Conservation (phyloP, 2,888 invertebrate species). For the Pterostichus madidus region DNA sequence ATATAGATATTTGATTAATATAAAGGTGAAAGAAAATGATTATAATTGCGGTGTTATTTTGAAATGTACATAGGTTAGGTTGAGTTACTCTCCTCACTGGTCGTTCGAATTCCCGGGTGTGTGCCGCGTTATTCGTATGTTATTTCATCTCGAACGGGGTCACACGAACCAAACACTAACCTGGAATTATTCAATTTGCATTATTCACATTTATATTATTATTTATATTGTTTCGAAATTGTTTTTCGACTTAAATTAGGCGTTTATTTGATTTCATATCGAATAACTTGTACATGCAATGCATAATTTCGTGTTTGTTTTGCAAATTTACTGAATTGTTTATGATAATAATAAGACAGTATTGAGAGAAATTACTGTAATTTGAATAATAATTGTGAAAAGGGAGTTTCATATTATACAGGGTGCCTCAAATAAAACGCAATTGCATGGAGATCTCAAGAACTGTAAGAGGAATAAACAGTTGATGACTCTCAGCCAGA, state of each 20-base stretch:
- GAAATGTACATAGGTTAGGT: constrained; percentile 59
- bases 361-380: too few species aligned
- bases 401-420: too few species aligned
- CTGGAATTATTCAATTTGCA: constrained; percentile 27
- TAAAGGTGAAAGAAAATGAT: constrained; percentile 68
- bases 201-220: constrained; percentile 1
- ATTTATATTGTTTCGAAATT: constrained; percentile 5
- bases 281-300: too few species aligned
- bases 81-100: background rate
- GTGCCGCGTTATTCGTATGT: background rate
- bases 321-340: too few species aligned
- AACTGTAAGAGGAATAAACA: too few species aligned
- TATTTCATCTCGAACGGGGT: constrained; percentile 9
- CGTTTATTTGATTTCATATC: too few species aligned
- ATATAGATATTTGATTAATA: constrained; percentile 67
- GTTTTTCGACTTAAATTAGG: background rate
- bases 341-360: too few species aligned
- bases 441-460: too few species aligned
- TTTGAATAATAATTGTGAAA: too few species aligned
- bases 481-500: too few species aligned
- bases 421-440: too few species aligned
- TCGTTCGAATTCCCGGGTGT: constrained; percentile 25
- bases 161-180: constrained; percentile 6
- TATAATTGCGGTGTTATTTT: constrained; percentile 68
- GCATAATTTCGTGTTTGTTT: too few species aligned